Conservation (phyloP, 1,140 invertebrate species). For the Sinella curviseta region DNA sequence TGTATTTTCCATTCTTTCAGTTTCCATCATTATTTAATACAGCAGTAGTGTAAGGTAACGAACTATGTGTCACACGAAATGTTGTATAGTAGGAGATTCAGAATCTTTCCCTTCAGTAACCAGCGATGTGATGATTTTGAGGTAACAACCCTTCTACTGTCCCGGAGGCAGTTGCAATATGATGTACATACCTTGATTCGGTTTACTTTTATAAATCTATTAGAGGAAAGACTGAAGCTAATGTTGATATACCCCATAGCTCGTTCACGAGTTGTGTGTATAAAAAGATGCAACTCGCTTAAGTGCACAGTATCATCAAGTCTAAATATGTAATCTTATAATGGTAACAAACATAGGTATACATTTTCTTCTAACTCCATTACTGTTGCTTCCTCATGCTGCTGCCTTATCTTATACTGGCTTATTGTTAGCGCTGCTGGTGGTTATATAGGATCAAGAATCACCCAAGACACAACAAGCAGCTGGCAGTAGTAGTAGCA, state of each 20-base stretch:
- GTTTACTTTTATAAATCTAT: neutral
- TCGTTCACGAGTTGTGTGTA: neutral
- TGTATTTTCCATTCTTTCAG: neutral
- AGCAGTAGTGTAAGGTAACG: too few species aligned
- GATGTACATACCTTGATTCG: neutral
- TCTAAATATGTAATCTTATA: too few species aligned
- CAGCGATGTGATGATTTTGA: neutral
- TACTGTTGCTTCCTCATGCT: too few species aligned
- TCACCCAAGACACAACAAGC: neutral
- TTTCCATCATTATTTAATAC: too few species aligned
- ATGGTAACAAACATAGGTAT: too few species aligned
- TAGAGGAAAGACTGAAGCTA: neutral
- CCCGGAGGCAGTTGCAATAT: neutral
- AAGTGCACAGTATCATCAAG: neutral
- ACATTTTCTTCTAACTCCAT: too few species aligned
- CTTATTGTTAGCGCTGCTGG: too few species aligned
- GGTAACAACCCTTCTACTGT: neutral
- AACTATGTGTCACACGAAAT: too few species aligned
- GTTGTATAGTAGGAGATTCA: too few species aligned
- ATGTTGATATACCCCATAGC: neutral
- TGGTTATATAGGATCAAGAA: neutral
- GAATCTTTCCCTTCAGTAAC: neutral
- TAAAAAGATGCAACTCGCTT: neutral
- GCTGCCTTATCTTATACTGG: too few species aligned
- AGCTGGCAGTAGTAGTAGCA: too few species aligned